A percentile compares a stretch with the other conserved stretches of the same genome.
phyloP scores from a whole-genome alignment of 2,797 vertebrate species.

The Dipus sagitta region DNA sequence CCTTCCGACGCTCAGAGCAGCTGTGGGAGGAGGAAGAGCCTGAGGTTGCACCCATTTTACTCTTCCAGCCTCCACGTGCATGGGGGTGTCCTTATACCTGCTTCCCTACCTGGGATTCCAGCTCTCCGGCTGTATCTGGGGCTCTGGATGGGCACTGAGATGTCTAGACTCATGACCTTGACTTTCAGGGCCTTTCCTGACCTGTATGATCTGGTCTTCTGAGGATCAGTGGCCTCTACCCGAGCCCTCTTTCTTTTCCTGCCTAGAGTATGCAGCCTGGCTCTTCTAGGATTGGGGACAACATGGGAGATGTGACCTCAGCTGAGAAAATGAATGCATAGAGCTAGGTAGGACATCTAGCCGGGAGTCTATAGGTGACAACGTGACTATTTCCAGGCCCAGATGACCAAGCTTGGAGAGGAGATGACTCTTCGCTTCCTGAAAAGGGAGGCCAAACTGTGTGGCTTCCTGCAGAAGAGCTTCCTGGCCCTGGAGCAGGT shows the following conservation, averaged over 20 bases:
- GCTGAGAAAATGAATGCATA: background rate
- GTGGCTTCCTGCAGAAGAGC: slow-evolving; percentile 79
- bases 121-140: background rate
- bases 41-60: background rate
- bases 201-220: background rate
- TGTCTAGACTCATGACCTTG: background rate
- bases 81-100: fast-evolving
- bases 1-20: background rate
- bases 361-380: background rate
- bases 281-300: background rate
- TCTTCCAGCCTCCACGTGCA: background rate
- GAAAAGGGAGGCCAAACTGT: slow-evolving; percentile 79
- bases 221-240: background rate
- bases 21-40: background rate
- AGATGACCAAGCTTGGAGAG: slow-evolving; percentile 67
- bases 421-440: slow-evolving; percentile 81
- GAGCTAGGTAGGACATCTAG: background rate
- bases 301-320: no score
- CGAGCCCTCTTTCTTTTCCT: background rate
- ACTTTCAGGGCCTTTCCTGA: background rate
- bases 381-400: slow-evolving; percentile 16
- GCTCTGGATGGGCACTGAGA: background rate
- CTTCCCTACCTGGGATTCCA: background rate
- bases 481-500: slow-evolving; percentile 80
- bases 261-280: background rate